Base-by-base conservation (phyloP, 2,113 vertebrate species). In the Ancistrus triradiatus region DNA sequence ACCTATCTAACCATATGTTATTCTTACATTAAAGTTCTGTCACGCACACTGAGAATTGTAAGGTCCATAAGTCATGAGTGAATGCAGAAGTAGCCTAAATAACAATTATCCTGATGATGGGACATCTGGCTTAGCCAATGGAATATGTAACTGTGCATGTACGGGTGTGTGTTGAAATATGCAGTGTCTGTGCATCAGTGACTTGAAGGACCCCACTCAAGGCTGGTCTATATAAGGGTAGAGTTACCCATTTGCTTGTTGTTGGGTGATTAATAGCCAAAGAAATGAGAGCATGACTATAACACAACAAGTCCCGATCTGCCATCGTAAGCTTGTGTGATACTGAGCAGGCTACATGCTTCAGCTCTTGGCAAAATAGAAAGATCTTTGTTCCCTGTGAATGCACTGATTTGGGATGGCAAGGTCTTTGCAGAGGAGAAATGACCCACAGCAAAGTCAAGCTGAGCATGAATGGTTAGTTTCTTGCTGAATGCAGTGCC, bases 51-150 rank as follows among this genome's bases (percentile, higher is more conserved):
- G 38, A 11, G 19, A 37, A 57, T 15, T 24, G 31, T 35, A 48
- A 27, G 25, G 53, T 42, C 42, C 17, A 46, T 59, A 47, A 64
- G 59, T 59, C 53, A 53, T 49, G 62, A 72, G 43, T 25, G 8
- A 56, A 69, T 69, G 50, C 62, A 73, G 62, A 48, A 50, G 59
- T 43, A 40, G 43, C 49, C 46, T 40, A 67, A 74, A 67, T 59
- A 63, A 65, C 31, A 10, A 70, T 67, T 66, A 66, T 43, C 33
- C 53, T n/a, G 35, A 67, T 68, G 69, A 65, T 50, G 43, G 50
- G 61, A 68, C 60, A 66, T 75, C 55, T 72, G 62, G 49, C 46
- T 10, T 31, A 31, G 59, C 40, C 10, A 42, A 62, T 42, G 28
- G 46, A n/a, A 17, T 49, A n/a, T 66, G 58, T 66, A 43, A 44